Evolutionary conservation across 1,140 invertebrate species (phyloP).

Genomic region (Leptoteleia sp.): DNA sequence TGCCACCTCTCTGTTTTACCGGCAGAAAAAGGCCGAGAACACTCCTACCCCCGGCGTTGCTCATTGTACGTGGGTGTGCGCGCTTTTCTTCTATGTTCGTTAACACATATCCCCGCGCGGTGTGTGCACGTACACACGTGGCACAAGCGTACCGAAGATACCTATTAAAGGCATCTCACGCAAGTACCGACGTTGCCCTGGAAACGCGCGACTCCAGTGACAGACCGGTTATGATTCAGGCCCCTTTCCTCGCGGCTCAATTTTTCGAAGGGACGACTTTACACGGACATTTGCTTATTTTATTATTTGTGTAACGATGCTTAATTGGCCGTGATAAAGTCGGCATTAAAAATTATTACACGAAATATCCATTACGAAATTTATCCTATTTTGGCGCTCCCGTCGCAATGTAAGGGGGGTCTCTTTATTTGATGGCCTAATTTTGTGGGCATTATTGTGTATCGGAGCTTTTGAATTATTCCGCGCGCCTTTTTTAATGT

Average conservation of each 20-base stretch:
- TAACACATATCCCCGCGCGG: slow-evolving; percentile 39
- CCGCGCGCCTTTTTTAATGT: too few relatives aligned
- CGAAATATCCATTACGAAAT: not conserved
- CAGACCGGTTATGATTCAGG: slow-evolving; percentile 47
- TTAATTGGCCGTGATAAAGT: not conserved
- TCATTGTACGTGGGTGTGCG: slow-evolving; percentile 35
- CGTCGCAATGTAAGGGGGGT: too few relatives aligned
- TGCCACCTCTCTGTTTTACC: slow-evolving; percentile 57
- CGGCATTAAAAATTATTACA: slow-evolving; percentile 1
- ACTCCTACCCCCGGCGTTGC: slow-evolving; percentile 15
- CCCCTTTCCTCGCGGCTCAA: slow-evolving; percentile 35
- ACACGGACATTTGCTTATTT: slow-evolving; percentile 4
- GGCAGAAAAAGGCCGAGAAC: slow-evolving; percentile 44
- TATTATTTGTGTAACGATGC: slow-evolving; percentile 1
- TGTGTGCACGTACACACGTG: slow-evolving; percentile 35
- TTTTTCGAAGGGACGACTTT: slow-evolving; percentile 4
- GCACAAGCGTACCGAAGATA: slow-evolving; percentile 68
- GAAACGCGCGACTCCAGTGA: slow-evolving; percentile 68
- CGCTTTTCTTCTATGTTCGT: slow-evolving; percentile 35
- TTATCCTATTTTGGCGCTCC: not conserved
- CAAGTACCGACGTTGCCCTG: slow-evolving; percentile 75
- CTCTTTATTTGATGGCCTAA: too few relatives aligned
- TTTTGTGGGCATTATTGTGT: too few relatives aligned
- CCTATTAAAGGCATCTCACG: slow-evolving; percentile 79
- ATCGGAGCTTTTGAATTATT: too few relatives aligned